Evolutionary conservation across 2,888 invertebrate species (phyloP).

Genomic region (Elaeidobius kamerunicus): DNA sequence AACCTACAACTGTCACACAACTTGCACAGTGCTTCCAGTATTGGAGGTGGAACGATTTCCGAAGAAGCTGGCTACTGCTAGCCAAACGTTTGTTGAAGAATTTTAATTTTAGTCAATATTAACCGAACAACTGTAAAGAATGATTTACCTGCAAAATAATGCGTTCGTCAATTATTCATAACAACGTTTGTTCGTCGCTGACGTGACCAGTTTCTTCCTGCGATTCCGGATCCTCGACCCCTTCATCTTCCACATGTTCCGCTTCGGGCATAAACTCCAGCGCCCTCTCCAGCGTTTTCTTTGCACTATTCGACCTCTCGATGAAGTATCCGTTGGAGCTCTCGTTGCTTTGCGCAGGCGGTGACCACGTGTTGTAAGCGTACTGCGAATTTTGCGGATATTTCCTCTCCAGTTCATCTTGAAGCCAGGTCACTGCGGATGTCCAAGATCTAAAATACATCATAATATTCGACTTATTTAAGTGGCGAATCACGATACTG

Average conservation of each 20-base stretch:
- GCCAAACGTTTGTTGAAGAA: too few species aligned
- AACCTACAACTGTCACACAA: too few species aligned
- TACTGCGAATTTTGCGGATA: conserved; percentile 66
- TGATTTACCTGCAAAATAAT: background rate
- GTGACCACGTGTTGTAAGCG: conserved; percentile 91
- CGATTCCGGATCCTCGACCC: conserved; percentile 46
- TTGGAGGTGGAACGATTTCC: too few species aligned
- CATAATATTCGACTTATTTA: too few species aligned
- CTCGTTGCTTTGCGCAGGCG: conserved; percentile 92
- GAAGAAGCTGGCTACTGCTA: too few species aligned
- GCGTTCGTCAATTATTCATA: conserved; percentile 16
- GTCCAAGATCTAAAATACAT: conserved; percentile 75
- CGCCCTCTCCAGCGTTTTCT: conserved; percentile 80
- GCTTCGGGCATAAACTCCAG: conserved; percentile 70
- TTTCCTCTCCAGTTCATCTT: conserved; percentile 87
- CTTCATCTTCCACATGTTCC: conserved; percentile 49
- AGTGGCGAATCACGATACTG: conserved; percentile 36
- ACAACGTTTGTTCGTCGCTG: conserved; percentile 28
- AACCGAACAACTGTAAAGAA: too few species aligned
- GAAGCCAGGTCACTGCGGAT: conserved; percentile 89
- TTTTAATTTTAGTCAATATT: background rate
- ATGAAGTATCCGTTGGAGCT: conserved; percentile 92
- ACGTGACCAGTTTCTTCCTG: conserved; percentile 42
- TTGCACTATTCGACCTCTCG: conserved; percentile 90
- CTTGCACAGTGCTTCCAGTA: too few species aligned